These are phyloP conservation scores for Macaria liturata DNA, from an alignment of 2,888 invertebrate species.

Conservation along the genomic window DNA sequence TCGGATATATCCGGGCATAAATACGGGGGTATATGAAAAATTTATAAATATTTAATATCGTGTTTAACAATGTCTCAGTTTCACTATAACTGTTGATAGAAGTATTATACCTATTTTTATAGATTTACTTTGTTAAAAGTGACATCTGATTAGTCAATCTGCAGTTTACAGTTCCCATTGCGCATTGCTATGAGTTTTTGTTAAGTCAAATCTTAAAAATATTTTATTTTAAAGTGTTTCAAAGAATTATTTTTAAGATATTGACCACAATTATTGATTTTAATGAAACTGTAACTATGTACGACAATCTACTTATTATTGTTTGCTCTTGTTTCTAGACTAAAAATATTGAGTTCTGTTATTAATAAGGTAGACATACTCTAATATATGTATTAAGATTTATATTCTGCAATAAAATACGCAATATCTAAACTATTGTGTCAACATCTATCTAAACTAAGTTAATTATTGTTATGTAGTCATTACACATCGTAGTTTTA, in stretches of 20 bases:
- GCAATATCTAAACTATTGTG: conserved; percentile 56
- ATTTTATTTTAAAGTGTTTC: too few species aligned
- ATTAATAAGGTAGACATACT: conserved; percentile 34
- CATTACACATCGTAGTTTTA: conserved; percentile 23
- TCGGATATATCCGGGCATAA: conserved; percentile 32
- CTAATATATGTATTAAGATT: conserved; percentile 53
- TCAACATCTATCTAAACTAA: conserved; percentile 68
- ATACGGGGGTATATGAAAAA: conserved; percentile 35
- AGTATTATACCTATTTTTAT: too few species aligned
- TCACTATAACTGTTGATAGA: neutral
- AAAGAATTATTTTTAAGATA: too few species aligned
- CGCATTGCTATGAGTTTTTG: conserved; percentile 2
- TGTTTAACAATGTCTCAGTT: conserved; percentile 1
- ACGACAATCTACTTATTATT: too few species aligned
- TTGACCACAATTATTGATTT: too few species aligned
- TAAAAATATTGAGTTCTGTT: conserved; percentile 31
- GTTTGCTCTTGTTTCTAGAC: too few species aligned
- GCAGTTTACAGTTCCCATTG: neutral
- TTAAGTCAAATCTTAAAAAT: too few species aligned
- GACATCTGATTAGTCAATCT: neutral
- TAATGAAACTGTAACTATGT: too few species aligned
- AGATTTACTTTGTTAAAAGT: conserved; percentile 6
- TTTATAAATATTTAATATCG: conserved; percentile 3
- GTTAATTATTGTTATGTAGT: conserved; percentile 32
- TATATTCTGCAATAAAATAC: conserved; percentile 60